These are phyloP conservation scores for Ceratina australensis DNA, from an alignment of 1,140 invertebrate species.

Conservation along the genomic window DNA sequence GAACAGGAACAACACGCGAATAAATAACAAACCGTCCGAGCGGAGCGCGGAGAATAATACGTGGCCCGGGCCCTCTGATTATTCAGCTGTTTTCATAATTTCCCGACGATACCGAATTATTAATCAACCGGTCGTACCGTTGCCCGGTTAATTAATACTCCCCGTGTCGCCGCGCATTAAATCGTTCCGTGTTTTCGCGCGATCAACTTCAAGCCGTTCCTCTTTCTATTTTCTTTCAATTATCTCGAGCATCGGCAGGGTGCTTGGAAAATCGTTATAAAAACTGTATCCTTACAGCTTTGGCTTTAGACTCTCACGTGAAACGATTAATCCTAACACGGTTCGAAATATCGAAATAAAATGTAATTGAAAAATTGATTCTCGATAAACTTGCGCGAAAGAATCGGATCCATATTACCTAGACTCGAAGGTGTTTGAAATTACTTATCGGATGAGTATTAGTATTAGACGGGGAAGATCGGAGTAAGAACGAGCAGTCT, in stretches of 20 bases:
- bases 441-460: slow-evolving; percentile 7
- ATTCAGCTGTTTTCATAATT: slow-evolving; percentile 20
- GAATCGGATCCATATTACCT: slow-evolving; percentile 12
- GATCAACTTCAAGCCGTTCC: not conserved
- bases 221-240: slow-evolving; percentile 18
- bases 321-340: too few species aligned
- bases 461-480: not conserved
- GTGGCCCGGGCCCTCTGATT: not conserved
- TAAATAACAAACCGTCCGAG: not conserved
- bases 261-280: not conserved
- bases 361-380: not conserved
- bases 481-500: slow-evolving; percentile 2
- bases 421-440: slow-evolving; percentile 5
- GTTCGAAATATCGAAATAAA: not conserved
- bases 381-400: too few species aligned
- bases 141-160: slow-evolving; percentile 16
- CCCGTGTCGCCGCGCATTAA: not conserved
- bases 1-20: not conserved
- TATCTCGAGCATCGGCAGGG: not conserved
- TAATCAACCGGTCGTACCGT: slow-evolving; percentile 6
- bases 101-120: slow-evolving; percentile 13
- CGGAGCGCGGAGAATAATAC: slow-evolving; percentile 8
- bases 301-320: too few species aligned
- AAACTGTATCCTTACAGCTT: too few species aligned
- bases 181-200: not conserved